Percentiles rank a stretch among this genome's conserved stretches.
Evolutionary conservation across 1,140 invertebrate species (phyloP).

Genomic region (Rhysida immarginata): DNA sequence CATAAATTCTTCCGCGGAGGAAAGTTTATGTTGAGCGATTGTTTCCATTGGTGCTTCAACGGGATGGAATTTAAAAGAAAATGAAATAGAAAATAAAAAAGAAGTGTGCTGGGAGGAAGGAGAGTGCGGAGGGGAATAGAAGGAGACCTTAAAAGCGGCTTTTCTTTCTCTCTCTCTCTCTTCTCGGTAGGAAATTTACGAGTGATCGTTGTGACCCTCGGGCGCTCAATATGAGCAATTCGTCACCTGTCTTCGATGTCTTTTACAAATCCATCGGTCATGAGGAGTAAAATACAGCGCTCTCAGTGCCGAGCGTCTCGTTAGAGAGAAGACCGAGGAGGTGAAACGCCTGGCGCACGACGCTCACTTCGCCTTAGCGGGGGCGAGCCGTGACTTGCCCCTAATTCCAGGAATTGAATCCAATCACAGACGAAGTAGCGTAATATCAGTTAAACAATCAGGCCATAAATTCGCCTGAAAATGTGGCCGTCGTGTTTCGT

Average conservation of each 20-base stretch:
- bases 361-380: neutral
- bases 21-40: too few relatives aligned
- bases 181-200: constrained; percentile 2
- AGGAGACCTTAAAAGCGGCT: too few relatives aligned
- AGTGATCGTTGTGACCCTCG: neutral
- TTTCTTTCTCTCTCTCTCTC: too few relatives aligned
- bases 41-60: too few relatives aligned
- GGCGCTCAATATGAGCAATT: constrained; percentile 1
- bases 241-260: neutral
- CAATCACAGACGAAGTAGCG: neutral
- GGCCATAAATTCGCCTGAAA: neutral
- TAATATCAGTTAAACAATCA: constrained; percentile 6
- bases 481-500: neutral
- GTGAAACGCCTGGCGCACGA: neutral
- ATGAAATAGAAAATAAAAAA: too few relatives aligned
- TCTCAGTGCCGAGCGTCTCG: neutral
- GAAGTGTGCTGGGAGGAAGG: too few relatives aligned
- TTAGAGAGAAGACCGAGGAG: neutral
- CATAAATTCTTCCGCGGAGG: too few relatives aligned
- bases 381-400: neutral
- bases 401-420: neutral
- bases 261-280: constrained; percentile 5
- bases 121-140: too few relatives aligned
- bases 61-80: too few relatives aligned
- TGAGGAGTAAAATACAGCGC: neutral